Evolutionary conservation across 2,888 invertebrate genomes (phyloP), one percentile per base, ranked within the genome.

Genomic region (Deroplatys truncata): DNA sequence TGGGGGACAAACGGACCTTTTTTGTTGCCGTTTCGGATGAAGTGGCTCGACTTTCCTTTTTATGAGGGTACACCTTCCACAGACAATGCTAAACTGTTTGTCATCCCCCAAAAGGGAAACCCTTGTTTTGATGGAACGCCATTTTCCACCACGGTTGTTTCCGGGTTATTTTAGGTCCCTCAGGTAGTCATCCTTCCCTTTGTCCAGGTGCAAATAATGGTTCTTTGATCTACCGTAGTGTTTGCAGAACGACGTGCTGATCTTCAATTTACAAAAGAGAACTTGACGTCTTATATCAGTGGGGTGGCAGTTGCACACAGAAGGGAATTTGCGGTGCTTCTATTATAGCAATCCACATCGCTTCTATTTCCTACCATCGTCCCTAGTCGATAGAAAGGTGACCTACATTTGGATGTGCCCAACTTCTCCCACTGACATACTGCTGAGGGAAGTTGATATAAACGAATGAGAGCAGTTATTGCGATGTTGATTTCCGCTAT

Each of bases 21-120:
- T 28, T 87, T 87, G 82, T 82, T 86, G 35, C 72, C 29, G 16
- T 15, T 29, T 16, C 15, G 29, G 20, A 86, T 28, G 82, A 82
- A 87, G 82, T 87, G 87, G 16, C 84, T 29, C 56, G 56, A 84
- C 88, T 90, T 90, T 88, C 88, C 35, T 82, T 90, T 90, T 90
- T 90, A 88, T 72, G 88, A 84, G 31, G 83, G 83, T 29, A 28
- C 43, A 84, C 29, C 15, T 35, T 35, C 2, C 56, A 20, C 56
- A 56, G 35, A 85, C 85, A 85, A 85, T 29, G 29, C 31, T 28
- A 31, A 31, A 31, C 31, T 84, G 84, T 84, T 84, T 31, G 84
- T 31, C 31, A 31, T 20, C 29, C 84, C 31, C 28, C 15, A 28
- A 84, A 16, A 29, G 84, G 84, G n/a, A n/a, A 29, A 29, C 5